phyloP scores from a whole-genome alignment of 2,797 vertebrate species.

The Orestias chungarensis region DNA sequence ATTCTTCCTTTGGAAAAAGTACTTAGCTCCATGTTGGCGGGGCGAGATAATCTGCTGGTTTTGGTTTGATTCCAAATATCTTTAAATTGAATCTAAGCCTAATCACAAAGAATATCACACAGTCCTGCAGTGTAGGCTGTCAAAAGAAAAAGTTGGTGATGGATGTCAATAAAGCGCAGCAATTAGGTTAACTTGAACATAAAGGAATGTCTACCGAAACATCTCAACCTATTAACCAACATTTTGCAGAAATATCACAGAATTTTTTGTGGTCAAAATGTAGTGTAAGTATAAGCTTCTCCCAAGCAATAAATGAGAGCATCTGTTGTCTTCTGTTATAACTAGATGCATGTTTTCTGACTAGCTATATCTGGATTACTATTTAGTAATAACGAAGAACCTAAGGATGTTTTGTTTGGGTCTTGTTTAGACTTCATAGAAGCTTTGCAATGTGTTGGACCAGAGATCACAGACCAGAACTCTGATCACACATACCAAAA shows the following conservation, averaged over 20 bases:
- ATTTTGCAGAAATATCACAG: background rate
- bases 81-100: conserved; percentile 46
- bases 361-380: no score
- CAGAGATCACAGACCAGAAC: background rate
- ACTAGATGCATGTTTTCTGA: background rate
- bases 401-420: background rate
- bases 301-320: background rate
- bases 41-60: conserved; percentile 55
- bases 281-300: no score
- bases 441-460: background rate
- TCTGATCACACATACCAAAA: background rate
- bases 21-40: conserved; percentile 61
- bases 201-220: conserved; percentile 17
- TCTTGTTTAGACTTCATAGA: background rate
- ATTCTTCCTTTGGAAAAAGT: conserved; percentile 47
- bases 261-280: background rate
- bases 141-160: conserved; percentile 14
- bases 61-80: conserved; percentile 33
- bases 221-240: background rate
- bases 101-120: conserved; percentile 41
- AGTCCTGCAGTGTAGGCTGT: conserved; percentile 30
- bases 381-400: background rate
- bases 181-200: conserved; percentile 11
- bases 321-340: background rate
- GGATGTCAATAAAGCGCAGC: conserved; percentile 5